These are phyloP conservation scores for Naso thynnoides DNA, from an alignment of 2,797 vertebrate genomes.

Conservation along the genomic window DNA sequence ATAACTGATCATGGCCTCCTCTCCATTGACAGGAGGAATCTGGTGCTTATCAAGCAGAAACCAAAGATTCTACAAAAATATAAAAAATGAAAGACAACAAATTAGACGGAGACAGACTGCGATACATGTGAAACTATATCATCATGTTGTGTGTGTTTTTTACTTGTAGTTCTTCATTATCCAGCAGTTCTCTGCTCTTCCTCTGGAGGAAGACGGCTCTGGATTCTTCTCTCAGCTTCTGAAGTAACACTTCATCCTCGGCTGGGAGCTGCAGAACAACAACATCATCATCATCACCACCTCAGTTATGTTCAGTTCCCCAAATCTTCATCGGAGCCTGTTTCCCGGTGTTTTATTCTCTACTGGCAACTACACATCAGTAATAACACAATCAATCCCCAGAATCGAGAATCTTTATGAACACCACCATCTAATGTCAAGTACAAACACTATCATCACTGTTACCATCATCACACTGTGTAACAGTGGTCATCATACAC, in stretches of 20 bases:
- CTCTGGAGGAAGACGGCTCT: slow-evolving; percentile 98
- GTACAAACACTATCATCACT: too few species aligned
- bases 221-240: slow-evolving; percentile 97
- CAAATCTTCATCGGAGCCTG: neutral
- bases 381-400: too few species aligned
- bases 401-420: too few species aligned
- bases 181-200: slow-evolving; percentile 96
- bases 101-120: neutral
- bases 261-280: slow-evolving; percentile 90
- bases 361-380: neutral
- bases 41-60: slow-evolving; percentile 98
- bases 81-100: neutral
- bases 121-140: neutral
- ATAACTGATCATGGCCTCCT: slow-evolving; percentile 99
- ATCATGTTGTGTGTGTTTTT: neutral
- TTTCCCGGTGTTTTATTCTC: neutral
- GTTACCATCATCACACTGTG: too few species aligned
- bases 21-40: slow-evolving; percentile 92
- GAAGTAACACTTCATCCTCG: slow-evolving; percentile 96
- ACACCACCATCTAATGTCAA: too few species aligned
- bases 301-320: neutral
- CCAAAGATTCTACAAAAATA: slow-evolving; percentile 91
- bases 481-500: too few species aligned
- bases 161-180: slow-evolving; percentile 98
- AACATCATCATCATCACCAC: neutral